Evolutionary conservation across 2,797 vertebrate genomes (phyloP).

Genomic region (Poecilia wingei): DNA sequence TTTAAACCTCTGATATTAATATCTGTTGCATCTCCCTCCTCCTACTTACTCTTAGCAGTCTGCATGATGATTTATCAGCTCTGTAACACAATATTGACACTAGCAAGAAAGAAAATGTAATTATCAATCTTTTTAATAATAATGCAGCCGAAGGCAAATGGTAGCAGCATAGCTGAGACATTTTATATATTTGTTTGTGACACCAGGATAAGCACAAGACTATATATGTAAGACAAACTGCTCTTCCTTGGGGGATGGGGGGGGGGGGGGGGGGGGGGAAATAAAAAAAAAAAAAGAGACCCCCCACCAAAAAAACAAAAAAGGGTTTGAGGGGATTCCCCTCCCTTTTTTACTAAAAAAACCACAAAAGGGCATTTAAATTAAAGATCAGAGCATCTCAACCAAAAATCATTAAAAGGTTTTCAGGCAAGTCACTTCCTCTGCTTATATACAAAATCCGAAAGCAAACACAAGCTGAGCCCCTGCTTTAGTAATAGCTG

Average conservation of each 20-base stretch:
- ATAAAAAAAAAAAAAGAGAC: too few species aligned
- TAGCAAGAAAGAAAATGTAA: background rate
- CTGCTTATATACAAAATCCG: constrained; percentile 24
- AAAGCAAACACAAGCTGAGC: constrained; percentile 11
- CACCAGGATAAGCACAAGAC: background rate
- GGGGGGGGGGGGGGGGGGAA: too few species aligned
- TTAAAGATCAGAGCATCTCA: background rate
- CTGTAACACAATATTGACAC: background rate
- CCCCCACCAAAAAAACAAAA: too few species aligned
- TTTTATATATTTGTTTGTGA: background rate
- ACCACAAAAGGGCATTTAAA: background rate
- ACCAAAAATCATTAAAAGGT: background rate
- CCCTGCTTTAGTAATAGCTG: constrained; percentile 43
- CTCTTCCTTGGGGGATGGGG: background rate
- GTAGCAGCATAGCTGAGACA: background rate
- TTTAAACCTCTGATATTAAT: background rate
- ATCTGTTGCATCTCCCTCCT: background rate
- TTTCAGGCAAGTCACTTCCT: background rate
- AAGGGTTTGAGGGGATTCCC: too few species aligned
- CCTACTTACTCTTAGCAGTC: background rate
- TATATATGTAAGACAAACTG: background rate
- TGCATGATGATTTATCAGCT: background rate
- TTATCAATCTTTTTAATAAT: background rate
- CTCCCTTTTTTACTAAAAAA: too few species aligned
- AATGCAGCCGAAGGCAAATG: background rate